Conservation (phyloP, 2,797 vertebrate species). For the Ctenochaetus hawaiiensis region DNA sequence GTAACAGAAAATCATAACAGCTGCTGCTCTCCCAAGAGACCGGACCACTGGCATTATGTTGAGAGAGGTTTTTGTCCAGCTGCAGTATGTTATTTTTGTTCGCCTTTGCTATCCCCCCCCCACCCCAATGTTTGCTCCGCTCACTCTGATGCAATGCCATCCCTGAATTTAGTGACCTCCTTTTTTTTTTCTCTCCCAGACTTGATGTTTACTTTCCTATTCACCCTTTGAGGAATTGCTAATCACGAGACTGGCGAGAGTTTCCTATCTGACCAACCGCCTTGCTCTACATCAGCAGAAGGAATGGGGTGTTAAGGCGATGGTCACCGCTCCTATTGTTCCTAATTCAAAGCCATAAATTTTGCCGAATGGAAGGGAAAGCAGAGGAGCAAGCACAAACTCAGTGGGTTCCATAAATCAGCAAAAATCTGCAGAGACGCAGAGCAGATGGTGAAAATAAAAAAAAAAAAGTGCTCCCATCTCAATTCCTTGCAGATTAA, state of each 20-base stretch:
- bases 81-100: conserved; percentile 82
- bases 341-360: conserved; percentile 79
- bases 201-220: conserved; percentile 74
- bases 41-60: conserved; percentile 68
- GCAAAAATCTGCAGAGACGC: conserved; percentile 79
- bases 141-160: conserved; percentile 67
- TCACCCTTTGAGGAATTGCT: conserved; percentile 56
- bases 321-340: conserved; percentile 69
- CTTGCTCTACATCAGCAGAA: conserved; percentile 49
- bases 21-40: conserved; percentile 79
- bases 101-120: conserved; percentile 47
- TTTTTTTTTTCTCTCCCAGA: conserved; percentile 69
- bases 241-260: conserved; percentile 49
- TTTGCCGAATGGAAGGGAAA: conserved; percentile 63
- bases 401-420: conserved; percentile 81
- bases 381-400: conserved; percentile 52
- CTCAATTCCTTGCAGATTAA: conserved; percentile 79
- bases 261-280: conserved; percentile 53
- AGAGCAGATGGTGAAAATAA: conserved; percentile 81
- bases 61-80: conserved; percentile 76
- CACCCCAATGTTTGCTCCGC: conserved; percentile 32
- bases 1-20: conserved; percentile 78
- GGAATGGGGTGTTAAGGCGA: conserved; percentile 56
- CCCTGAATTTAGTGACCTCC: conserved; percentile 80
- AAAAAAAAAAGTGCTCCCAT: conserved; percentile 55